These are phyloP conservation scores for Lycocerus yunnanus DNA, from an alignment of 2,888 invertebrate genomes.

Conservation along the genomic window DNA sequence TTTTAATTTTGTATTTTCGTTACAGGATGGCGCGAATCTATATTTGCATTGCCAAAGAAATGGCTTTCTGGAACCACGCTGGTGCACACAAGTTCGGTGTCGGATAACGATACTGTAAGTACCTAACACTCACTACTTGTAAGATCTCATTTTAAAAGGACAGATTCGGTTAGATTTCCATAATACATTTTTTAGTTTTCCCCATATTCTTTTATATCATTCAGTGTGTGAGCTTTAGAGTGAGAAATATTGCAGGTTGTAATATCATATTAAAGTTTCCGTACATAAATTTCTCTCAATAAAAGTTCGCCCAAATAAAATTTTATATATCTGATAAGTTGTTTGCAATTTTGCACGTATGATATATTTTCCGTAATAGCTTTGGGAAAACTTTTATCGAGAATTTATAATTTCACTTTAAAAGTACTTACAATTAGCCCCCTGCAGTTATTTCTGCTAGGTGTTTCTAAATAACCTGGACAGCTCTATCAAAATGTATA, in stretches of 20 bases:
- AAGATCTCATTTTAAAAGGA: neutral
- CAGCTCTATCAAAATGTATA: slow-evolving; percentile 41
- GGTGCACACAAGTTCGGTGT: slow-evolving; percentile 52
- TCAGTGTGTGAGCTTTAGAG: neutral
- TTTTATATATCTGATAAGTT: neutral
- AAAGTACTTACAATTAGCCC: neutral
- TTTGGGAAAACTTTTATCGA: neutral
- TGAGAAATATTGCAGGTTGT: neutral
- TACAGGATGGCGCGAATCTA: slow-evolving; percentile 76
- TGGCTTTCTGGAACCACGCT: slow-evolving; percentile 65
- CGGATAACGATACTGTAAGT: slow-evolving; percentile 49
- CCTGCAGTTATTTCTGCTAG: neutral
- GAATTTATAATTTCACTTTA: neutral
- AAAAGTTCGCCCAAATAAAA: neutral
- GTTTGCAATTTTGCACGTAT: neutral
- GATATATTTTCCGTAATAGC: neutral
- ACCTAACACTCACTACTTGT: neutral
- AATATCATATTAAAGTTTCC: neutral
- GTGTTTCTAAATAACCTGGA: slow-evolving; percentile 1
- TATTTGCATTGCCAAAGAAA: slow-evolving; percentile 72
- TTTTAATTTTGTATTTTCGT: slow-evolving; percentile 38
- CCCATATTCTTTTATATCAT: neutral
- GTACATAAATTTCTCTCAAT: neutral
- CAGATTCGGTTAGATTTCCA: neutral
- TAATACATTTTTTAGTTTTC: neutral